These are phyloP conservation scores for Drosophila diplacantha DNA, from an alignment of 2,888 invertebrate genomes.

Conservation along the genomic window DNA sequence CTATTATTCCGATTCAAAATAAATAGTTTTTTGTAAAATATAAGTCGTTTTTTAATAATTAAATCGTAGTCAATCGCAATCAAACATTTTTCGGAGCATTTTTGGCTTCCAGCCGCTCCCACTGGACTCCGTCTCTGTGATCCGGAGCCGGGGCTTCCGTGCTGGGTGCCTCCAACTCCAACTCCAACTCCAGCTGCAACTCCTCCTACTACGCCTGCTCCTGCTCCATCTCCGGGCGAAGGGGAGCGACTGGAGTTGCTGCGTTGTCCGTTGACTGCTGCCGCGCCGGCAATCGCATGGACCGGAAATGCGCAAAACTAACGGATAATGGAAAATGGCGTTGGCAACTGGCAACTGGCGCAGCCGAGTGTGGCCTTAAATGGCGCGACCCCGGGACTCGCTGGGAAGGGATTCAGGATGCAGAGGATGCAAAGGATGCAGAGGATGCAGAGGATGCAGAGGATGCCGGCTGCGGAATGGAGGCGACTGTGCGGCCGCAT, in stretches of 20 bases:
- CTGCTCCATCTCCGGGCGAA: not conserved
- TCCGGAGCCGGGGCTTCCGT: not conserved
- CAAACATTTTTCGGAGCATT: not conserved
- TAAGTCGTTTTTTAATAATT: not conserved
- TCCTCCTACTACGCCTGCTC: not conserved
- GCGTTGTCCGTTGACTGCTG: constrained; percentile 22
- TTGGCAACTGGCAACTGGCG: constrained; percentile 49
- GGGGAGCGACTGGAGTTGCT: constrained; percentile 4
- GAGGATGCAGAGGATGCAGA: constrained; percentile 4
- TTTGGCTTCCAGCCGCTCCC: not conserved
- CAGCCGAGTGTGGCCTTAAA: constrained; percentile 50
- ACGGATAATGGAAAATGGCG: constrained; percentile 70
- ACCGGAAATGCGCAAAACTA: constrained; percentile 71
- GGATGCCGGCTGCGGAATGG: not conserved
- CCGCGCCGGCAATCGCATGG: constrained; percentile 50
- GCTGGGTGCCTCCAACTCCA: not conserved
- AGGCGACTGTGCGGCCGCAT: constrained; percentile 38
- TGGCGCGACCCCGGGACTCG: constrained; percentile 40
- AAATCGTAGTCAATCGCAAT: not conserved
- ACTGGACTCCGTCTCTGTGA: constrained; percentile 5
- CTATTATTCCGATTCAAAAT: no score
- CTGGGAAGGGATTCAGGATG: not conserved
- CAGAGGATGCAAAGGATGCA: constrained; percentile 14
- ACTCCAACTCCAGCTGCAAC: not conserved
- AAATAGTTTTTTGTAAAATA: no score